Percentiles rank a stretch among this genome's conserved stretches.
Evolutionary conservation across 35 echinoderm and acorn worm genomes (phyloP).

Genomic region (Chiridota heheva): DNA sequence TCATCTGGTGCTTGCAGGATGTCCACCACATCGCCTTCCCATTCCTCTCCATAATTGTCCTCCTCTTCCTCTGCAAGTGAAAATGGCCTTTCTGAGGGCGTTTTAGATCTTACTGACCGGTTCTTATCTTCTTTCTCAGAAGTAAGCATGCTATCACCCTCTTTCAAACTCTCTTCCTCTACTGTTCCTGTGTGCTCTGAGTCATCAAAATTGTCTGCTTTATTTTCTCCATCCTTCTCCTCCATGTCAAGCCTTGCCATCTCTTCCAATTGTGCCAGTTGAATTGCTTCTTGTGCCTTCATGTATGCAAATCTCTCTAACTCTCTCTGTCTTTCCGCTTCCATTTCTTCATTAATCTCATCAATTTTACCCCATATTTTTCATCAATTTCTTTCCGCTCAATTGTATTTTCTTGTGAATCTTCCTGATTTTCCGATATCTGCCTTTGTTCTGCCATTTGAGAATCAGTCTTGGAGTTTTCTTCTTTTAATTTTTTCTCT

Average conservation of each 20-base stretch:
- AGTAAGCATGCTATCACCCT: background rate
- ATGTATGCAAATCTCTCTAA: slow-evolving; percentile 9
- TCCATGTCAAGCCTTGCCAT: background rate
- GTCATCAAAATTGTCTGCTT: background rate
- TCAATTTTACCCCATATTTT: too few species aligned
- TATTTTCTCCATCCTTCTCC: background rate
- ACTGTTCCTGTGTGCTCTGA: too few species aligned
- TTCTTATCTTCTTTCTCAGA: slow-evolving; percentile 15
- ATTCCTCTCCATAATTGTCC: background rate
- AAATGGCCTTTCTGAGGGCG: slow-evolving; percentile 1
- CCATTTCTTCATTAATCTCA: background rate
- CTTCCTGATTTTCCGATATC: slow-evolving; percentile 24
- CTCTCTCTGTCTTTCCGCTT: background rate
- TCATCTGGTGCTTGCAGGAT: background rate
- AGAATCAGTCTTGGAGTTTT: background rate
- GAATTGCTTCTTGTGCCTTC: slow-evolving; percentile 5
- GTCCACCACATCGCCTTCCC: background rate
- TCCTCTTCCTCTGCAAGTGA: background rate
- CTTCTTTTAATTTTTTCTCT: background rate
- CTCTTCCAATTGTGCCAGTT: background rate
- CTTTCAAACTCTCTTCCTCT: too few species aligned
- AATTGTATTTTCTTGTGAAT: background rate
- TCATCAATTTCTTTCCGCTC: background rate
- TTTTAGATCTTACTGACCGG: background rate
- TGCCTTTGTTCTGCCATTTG: slow-evolving; percentile 1